Base-by-base conservation (phyloP, 2,797 vertebrate species). In the Rhabdophis nuchalis region DNA sequence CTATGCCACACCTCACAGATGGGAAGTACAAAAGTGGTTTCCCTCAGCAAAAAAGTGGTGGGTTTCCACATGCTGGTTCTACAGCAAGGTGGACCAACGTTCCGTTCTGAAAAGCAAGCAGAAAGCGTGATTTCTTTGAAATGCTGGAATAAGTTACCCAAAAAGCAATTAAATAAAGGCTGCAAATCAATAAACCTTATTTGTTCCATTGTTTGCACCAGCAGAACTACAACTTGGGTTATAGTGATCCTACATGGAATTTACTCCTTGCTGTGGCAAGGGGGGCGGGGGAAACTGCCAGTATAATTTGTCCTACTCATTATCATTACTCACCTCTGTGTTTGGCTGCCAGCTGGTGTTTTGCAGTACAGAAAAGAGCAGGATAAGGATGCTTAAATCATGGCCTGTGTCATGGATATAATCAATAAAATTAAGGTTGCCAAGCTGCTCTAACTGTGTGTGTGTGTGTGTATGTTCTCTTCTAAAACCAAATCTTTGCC, bases 21-120 rank as follows among this genome's bases (percentile, higher is more conserved):
- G 53, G 8, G 10, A 57, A n/a, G 29, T 0, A 0, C 89, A 68
- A 25, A 8, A 29, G 87, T 89, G 0, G 25, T 4, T 5, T 53
- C 85, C 53, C 11, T 6, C 53, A 90, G 0, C 4, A 61, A 53
- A 3, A 3, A 9, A 68, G 2, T 53, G 0, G 7, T 2, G 0
- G 29, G 88, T 29, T 91, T 94, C 89, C 54, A 91, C 2, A 0
- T 18, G 18, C 1, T 0, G 27, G 2, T 61, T 91, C 91, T 56
- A 10, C 36, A 32, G 18, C 72, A 46, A 87, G 6, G 41, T 89
- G 77, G 25, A 13, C 25, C 8, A 25, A 91, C 27, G n/a, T 87
- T 6, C 25, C 41, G 3, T 29, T 85, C 20, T 12, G 60, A 93
- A 87, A 60, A 61, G 94, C 91, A 61, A 85, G 89, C 86, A 36